A percentile compares a stretch with the other conserved stretches of the same genome.
These are phyloP conservation scores for Sclerodermus sp. DNA, from an alignment of 2,888 invertebrate genomes.

Conservation along the genomic window DNA sequence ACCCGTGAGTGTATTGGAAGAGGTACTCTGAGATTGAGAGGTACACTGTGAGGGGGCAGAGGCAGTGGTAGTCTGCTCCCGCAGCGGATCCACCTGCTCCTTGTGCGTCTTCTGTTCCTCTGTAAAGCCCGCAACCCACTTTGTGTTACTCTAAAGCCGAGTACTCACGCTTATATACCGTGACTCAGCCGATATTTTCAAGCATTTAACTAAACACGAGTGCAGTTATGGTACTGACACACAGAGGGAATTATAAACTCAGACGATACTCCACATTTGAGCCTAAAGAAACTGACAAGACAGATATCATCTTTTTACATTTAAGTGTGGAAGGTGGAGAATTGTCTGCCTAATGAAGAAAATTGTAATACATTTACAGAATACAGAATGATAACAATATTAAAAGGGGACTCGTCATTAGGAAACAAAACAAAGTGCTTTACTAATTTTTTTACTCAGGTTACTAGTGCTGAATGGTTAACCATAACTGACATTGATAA, in stretches of 20 bases:
- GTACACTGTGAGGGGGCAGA: constrained; percentile 53
- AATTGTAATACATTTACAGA: neutral
- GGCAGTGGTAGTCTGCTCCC: constrained; percentile 51
- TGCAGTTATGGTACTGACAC: constrained; percentile 21
- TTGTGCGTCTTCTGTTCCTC: constrained; percentile 53
- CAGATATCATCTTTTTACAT: neutral
- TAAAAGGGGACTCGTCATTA: neutral
- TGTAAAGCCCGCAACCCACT: constrained; percentile 55
- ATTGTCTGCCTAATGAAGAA: neutral
- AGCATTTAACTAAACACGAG: constrained; percentile 14
- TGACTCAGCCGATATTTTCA: constrained; percentile 18
- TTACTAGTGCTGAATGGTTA: constrained; percentile 3
- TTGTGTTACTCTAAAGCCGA: constrained; percentile 37
- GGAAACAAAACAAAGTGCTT: neutral
- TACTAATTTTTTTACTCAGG: neutral
- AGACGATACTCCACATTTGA: neutral
- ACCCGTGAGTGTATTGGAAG: constrained; percentile 56
- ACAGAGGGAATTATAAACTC: constrained; percentile 1
- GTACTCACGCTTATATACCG: constrained; percentile 21
- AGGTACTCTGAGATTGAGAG: constrained; percentile 52
- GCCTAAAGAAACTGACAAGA: neutral
- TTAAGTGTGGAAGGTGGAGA: neutral
- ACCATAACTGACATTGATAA: constrained; percentile 22
- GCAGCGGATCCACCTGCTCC: constrained; percentile 51
- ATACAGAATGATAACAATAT: too few species aligned